Percentiles rank a stretch among this genome's conserved stretches.
phyloP scores from a whole-genome alignment of 2,113 vertebrate genomes.

The Corythoichthys haematopterus region DNA sequence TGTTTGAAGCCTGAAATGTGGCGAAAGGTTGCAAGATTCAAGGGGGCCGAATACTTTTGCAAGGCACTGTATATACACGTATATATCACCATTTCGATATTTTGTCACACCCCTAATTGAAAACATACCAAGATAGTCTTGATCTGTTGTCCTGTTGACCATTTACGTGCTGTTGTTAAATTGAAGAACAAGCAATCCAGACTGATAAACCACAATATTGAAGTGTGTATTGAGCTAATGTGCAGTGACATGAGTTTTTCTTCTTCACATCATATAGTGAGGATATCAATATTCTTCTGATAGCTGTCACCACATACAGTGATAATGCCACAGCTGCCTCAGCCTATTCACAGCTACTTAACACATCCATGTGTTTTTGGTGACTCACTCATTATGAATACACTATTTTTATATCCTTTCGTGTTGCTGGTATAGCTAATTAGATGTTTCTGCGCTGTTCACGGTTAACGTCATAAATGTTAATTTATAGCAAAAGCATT shows the following conservation, averaged over 20 bases:
- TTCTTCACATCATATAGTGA: not conserved
- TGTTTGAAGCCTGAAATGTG: too few relatives aligned
- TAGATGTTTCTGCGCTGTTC: not conserved
- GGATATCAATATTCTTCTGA: slow-evolving; percentile 10
- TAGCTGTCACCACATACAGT: slow-evolving; percentile 1
- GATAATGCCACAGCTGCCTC: slow-evolving; percentile 29
- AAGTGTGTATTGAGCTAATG: not conserved
- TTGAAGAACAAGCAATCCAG: not conserved
- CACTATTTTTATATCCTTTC: slow-evolving; percentile 12
- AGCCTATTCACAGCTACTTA: slow-evolving; percentile 26
- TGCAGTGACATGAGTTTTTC: slow-evolving; percentile 4
- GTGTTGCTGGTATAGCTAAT: slow-evolving; percentile 8
- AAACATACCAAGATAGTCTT: too few relatives aligned
- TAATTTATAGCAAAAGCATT: slow-evolving; percentile 8
- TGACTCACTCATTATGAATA: too few relatives aligned
- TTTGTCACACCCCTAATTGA: too few relatives aligned
- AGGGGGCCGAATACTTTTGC: too few relatives aligned
- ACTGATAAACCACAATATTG: too few relatives aligned
- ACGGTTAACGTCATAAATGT: slow-evolving; percentile 9
- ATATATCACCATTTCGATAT: too few relatives aligned
- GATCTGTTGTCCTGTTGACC: too few relatives aligned
- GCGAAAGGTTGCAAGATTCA: too few relatives aligned
- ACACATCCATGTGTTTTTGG: slow-evolving; percentile 21
- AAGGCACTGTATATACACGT: too few relatives aligned
- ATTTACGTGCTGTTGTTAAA: too few relatives aligned